Percentiles rank a stretch among this genome's conserved stretches.
Evolutionary conservation across 2,888 invertebrate genomes (phyloP).

Genomic region (Galerucella pusilla): DNA sequence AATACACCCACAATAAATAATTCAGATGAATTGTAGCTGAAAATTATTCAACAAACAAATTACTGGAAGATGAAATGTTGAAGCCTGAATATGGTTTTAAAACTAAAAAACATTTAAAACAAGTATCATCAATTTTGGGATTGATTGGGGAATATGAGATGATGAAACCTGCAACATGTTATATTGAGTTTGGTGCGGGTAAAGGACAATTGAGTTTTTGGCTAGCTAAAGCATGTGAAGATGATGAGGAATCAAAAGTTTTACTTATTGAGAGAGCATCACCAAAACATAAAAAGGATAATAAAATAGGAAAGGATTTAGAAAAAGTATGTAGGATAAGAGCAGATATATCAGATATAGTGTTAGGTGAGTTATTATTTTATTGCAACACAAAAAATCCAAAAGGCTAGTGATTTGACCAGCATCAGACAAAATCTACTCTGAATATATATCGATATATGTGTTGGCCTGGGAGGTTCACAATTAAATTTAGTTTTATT

Average conservation of each 20-base stretch:
- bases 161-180: slow-evolving; percentile 74
- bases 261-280: slow-evolving; percentile 83
- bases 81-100: slow-evolving; percentile 71
- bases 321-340: slow-evolving; percentile 73
- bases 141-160: slow-evolving; percentile 73
- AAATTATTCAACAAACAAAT: slow-evolving; percentile 62
- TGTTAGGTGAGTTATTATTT: slow-evolving; percentile 61
- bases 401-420: too few relatives aligned
- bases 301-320: slow-evolving; percentile 64
- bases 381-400: too few relatives aligned
- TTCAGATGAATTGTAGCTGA: slow-evolving; percentile 49
- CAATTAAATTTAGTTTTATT: slow-evolving; percentile 37
- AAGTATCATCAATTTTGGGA: slow-evolving; percentile 81
- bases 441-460: background rate
- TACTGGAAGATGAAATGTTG: slow-evolving; percentile 66
- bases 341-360: slow-evolving; percentile 85
- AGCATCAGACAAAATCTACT: too few relatives aligned
- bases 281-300: slow-evolving; percentile 70
- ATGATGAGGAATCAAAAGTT: slow-evolving; percentile 67
- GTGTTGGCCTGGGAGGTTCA: background rate
- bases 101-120: slow-evolving; percentile 79
- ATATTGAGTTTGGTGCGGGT: slow-evolving; percentile 91
- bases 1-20: background rate
- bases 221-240: slow-evolving; percentile 72
- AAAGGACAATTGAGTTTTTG: slow-evolving; percentile 86